These are phyloP conservation scores for Pseudorhiza aurosa DNA, from an alignment of 30 jellyfish, hydroid and myxozoan species.

Conservation along the genomic window DNA sequence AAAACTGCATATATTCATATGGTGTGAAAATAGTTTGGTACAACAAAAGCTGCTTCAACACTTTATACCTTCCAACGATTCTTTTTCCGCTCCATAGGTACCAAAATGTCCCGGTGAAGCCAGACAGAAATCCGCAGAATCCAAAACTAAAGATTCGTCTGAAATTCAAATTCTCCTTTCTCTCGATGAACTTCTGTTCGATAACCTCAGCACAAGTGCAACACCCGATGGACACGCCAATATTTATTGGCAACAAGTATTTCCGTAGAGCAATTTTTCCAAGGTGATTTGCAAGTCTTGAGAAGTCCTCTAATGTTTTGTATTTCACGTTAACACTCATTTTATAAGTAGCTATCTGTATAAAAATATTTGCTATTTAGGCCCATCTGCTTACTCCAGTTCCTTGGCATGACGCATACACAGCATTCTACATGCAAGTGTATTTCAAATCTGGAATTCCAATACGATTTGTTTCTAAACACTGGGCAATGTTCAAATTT, in stretches of 20 bases:
- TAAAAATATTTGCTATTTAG: too few species aligned
- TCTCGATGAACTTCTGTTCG: constrained; percentile 52
- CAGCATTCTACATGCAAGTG: too few species aligned
- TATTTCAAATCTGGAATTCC: too few species aligned
- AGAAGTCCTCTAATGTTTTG: constrained; percentile 53
- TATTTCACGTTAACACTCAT: constrained; percentile 51
- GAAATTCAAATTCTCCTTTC: constrained; percentile 1
- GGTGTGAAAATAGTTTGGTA: constrained; percentile 54
- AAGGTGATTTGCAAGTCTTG: constrained; percentile 30
- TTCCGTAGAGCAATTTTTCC: constrained; percentile 31
- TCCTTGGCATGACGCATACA: too few species aligned
- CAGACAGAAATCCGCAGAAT: constrained; percentile 59
- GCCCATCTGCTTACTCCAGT: too few species aligned
- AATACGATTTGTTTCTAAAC: too few species aligned
- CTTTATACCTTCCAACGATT: constrained; percentile 26
- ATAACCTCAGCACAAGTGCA: constrained; percentile 68
- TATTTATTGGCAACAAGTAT: constrained; percentile 32
- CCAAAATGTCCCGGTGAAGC: constrained; percentile 62
- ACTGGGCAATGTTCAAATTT: too few species aligned
- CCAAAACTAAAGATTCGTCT: constrained; percentile 57
- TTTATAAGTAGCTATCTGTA: too few species aligned
- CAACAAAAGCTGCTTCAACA: constrained; percentile 38
- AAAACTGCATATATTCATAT: constrained; percentile 58
- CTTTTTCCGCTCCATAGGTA: constrained; percentile 42
- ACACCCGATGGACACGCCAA: constrained; percentile 53